Evolutionary conservation across 2,797 vertebrate genomes (phyloP).

Genomic region (Xiphorhynchus erythropygius): DNA sequence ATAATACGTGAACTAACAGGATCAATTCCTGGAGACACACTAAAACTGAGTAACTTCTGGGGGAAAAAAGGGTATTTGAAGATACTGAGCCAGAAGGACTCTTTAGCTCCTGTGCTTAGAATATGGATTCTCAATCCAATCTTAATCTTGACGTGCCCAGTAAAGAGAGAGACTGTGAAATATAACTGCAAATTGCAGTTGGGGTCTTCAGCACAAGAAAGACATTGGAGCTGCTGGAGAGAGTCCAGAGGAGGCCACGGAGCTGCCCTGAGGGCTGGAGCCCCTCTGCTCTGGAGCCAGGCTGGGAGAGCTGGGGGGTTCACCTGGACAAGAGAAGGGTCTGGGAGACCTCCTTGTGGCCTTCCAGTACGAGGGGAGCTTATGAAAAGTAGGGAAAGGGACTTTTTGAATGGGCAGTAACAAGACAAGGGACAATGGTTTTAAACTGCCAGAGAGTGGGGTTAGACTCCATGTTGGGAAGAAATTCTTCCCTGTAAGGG

Average conservation of each 20-base stretch:
- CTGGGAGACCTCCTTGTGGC: neutral
- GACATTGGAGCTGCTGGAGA: neutral
- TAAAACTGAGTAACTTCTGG: neutral
- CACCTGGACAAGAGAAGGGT: neutral
- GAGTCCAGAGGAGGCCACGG: rapidly evolving
- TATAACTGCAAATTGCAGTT: neutral
- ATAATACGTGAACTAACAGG: rapidly evolving
- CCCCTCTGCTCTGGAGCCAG: neutral
- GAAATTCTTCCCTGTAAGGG: rapidly evolving
- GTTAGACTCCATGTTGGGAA: rapidly evolving
- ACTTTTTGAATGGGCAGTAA: neutral
- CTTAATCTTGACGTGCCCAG: neutral
- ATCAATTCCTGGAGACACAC: neutral
- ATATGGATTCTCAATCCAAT: neutral
- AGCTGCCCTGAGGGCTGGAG: rapidly evolving
- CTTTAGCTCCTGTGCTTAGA: neutral
- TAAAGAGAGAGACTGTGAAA: neutral
- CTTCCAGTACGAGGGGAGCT: neutral
- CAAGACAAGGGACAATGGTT: neutral
- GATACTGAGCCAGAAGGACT: neutral
- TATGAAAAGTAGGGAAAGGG: neutral
- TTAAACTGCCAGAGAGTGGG: neutral
- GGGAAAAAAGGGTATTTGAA: neutral
- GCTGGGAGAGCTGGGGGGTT: neutral
- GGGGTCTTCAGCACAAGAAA: neutral